These are phyloP conservation scores for Thymelicus acteon DNA, from an alignment of 2,888 invertebrate species.

Conservation along the genomic window DNA sequence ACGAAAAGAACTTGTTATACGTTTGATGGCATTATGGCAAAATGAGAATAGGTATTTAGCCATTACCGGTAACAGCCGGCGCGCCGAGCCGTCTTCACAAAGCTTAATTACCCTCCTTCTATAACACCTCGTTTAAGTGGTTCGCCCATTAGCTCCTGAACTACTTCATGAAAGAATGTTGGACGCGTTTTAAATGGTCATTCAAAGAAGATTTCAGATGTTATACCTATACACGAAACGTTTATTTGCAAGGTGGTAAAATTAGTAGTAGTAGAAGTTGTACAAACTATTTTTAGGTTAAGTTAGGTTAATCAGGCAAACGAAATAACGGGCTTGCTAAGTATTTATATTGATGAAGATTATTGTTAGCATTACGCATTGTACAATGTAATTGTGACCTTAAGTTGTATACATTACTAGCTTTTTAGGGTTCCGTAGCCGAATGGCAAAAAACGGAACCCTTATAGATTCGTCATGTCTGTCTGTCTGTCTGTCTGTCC, in stretches of 20 bases:
- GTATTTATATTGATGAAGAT: too few species aligned
- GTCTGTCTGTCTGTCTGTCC: too few species aligned
- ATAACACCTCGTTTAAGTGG: slow-evolving; percentile 14
- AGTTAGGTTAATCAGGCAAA: too few species aligned
- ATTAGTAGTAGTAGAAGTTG: too few species aligned
- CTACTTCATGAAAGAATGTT: neutral
- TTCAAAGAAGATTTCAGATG: neutral
- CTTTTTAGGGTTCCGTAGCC: too few species aligned
- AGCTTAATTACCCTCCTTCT: slow-evolving; percentile 38
- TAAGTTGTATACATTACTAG: neutral
- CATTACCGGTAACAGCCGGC: slow-evolving; percentile 7
- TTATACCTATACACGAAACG: too few species aligned
- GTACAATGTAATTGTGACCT: neutral
- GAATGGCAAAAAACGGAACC: too few species aligned
- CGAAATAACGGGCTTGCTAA: too few species aligned
- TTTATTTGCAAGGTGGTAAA: too few species aligned
- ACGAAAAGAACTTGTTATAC: neutral
- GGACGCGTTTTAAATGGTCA: neutral
- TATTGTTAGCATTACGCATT: too few species aligned
- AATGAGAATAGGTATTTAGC: slow-evolving; percentile 1
- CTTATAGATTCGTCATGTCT: too few species aligned
- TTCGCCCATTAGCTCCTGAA: slow-evolving; percentile 5
- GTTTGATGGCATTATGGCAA: slow-evolving; percentile 13
- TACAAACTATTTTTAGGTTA: too few species aligned
- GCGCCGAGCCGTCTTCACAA: slow-evolving; percentile 17